A percentile compares a stretch with the other conserved stretches of the same genome.
Conservation (phyloP, 2,888 invertebrate genomes). For the Choreutis nemorana region DNA sequence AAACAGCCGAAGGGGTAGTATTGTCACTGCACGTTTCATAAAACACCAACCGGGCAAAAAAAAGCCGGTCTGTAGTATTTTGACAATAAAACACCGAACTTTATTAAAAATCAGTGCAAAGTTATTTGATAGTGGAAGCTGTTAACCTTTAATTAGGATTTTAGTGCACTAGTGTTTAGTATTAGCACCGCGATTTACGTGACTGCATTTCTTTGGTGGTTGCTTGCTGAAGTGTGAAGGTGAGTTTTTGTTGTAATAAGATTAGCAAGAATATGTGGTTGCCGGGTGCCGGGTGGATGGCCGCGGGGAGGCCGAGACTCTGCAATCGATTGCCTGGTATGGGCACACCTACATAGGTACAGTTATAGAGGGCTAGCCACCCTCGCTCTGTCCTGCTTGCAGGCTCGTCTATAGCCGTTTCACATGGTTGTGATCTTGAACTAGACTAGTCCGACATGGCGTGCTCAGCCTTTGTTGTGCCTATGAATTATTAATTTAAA, state of each 20-base stretch:
- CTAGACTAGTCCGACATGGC: conserved; percentile 16
- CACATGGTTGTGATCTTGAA: conserved; percentile 33
- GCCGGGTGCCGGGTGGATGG: conserved; percentile 23
- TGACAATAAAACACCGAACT: conserved; percentile 19
- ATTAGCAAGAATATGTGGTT: conserved; percentile 1
- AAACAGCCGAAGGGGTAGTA: conserved; percentile 43
- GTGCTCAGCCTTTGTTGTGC: conserved; percentile 18
- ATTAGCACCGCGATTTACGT: conserved; percentile 48
- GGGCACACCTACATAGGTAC: conserved; percentile 12
- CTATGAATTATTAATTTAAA: conserved; percentile 31
- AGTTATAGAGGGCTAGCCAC: conserved; percentile 21
- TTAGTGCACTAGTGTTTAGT: conserved; percentile 49
- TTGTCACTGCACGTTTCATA: conserved; percentile 17
- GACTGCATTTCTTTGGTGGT: conserved; percentile 49
- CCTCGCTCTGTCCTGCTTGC: conserved; percentile 35
- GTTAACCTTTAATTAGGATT: conserved; percentile 21
- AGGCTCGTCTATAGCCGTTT: conserved; percentile 25
- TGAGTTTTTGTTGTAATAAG: conserved; percentile 40
- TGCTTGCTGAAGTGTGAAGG: conserved; percentile 52
- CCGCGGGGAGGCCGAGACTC: conserved; percentile 33
- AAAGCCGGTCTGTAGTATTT: conserved; percentile 26
- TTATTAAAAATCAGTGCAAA: conserved; percentile 33
- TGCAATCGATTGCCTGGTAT: conserved; percentile 50
- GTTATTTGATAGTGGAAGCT: conserved; percentile 41
- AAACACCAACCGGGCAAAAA: conserved; percentile 28